A percentile compares a stretch with the other conserved stretches of the same genome.
phyloP scores from a whole-genome alignment of 92 coral and sea anemone genomes.

The Epizoanthus fatuus region DNA sequence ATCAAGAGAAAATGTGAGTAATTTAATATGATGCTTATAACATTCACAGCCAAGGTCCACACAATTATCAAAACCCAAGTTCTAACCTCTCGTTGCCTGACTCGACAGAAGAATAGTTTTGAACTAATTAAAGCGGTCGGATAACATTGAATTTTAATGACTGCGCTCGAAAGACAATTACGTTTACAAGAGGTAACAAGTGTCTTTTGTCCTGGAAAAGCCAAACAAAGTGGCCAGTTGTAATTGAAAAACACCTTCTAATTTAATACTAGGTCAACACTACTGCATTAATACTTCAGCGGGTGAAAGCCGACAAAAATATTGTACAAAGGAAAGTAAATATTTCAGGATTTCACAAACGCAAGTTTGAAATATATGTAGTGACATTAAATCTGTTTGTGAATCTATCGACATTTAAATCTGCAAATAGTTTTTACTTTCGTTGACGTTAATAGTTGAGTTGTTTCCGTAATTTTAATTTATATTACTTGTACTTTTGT shows the following conservation, averaged over 20 bases:
- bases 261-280: slow-evolving; percentile 31
- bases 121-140: too few species aligned
- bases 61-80: neutral
- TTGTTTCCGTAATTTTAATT: too few species aligned
- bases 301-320: neutral
- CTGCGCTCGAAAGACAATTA: neutral
- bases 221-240: slow-evolving; percentile 25
- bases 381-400: slow-evolving; percentile 3
- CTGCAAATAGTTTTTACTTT: too few species aligned
- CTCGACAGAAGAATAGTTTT: neutral
- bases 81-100: neutral
- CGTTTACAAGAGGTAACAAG: slow-evolving; percentile 15
- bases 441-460: too few species aligned
- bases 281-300: slow-evolving; percentile 6
- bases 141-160: neutral
- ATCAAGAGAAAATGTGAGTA: neutral
- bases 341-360: neutral
- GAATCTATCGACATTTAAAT: neutral
- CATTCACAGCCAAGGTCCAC: neutral
- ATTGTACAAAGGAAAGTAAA: neutral
- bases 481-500: too few species aligned
- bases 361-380: too few species aligned
- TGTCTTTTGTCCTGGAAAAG: slow-evolving; percentile 20
- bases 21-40: neutral
- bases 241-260: slow-evolving; percentile 29